Percentiles rank a stretch among this genome's conserved stretches.
phyloP scores from a whole-genome alignment of 2,113 vertebrate genomes.

The Haliaeetus leucogaster region DNA sequence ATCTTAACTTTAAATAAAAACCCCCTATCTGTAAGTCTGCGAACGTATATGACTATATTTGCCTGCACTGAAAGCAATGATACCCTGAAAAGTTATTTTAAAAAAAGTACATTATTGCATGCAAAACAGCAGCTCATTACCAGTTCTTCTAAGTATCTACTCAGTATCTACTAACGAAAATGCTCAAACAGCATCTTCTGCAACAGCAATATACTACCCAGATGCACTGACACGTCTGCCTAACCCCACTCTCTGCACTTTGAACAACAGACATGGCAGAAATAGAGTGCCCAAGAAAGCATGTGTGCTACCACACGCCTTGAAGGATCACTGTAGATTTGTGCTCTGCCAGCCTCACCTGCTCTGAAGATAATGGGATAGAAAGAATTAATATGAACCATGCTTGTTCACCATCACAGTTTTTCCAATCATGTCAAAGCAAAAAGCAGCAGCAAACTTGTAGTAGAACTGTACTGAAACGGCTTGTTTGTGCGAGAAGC shows the following conservation, averaged over 20 bases:
- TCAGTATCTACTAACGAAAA: not conserved
- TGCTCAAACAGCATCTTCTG: not conserved
- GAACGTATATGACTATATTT: not conserved
- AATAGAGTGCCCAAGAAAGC: not conserved
- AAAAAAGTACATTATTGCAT: not conserved
- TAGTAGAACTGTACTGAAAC: not conserved
- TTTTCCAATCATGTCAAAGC: not conserved
- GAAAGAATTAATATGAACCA: not conserved
- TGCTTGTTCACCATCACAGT: not conserved
- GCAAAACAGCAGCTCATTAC: not conserved
- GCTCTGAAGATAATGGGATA: not conserved
- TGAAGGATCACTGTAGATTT: not conserved
- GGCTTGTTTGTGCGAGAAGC: not conserved
- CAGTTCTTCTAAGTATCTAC: not conserved
- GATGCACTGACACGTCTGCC: not conserved
- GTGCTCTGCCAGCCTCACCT: not conserved
- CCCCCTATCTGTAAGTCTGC: rapidly evolving
- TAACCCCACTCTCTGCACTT: not conserved
- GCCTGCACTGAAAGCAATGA: not conserved
- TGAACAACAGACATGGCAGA: not conserved
- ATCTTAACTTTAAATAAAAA: not conserved
- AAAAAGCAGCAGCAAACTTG: not conserved
- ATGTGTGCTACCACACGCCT: not conserved
- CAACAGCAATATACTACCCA: not conserved
- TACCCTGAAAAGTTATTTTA: rapidly evolving